Conservation (phyloP, 2,888 invertebrate species). For the Drosophila testacea region DNA sequence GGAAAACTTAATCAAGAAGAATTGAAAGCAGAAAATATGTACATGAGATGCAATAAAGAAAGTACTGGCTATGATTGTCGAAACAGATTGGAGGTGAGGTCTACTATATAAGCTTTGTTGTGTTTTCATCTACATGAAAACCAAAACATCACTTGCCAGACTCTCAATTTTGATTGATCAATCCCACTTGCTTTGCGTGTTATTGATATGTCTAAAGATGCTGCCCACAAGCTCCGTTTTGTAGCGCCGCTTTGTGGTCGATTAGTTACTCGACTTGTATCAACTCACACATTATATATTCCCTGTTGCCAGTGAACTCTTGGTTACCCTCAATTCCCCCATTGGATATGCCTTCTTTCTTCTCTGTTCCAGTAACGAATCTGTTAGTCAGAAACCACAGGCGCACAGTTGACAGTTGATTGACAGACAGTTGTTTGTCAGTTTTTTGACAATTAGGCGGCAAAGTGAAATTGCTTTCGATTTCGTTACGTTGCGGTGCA, state of each 20-base stretch:
- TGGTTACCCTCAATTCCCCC: background rate
- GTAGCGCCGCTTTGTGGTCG: constrained; percentile 64
- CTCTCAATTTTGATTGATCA: constrained; percentile 32
- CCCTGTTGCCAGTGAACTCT: constrained; percentile 37
- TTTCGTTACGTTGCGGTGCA: constrained; percentile 48
- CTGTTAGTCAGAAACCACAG: constrained; percentile 45
- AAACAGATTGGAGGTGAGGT: background rate
- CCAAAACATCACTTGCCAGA: constrained; percentile 38
- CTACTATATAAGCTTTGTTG: too few species aligned
- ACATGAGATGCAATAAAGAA: background rate
- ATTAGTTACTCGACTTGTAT: constrained; percentile 61
- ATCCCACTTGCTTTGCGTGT: constrained; percentile 14
- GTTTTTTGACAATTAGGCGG: constrained; percentile 75
- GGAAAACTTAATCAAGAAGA: constrained; percentile 13
- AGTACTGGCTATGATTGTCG: background rate
- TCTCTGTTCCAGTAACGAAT: background rate
- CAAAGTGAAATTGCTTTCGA: constrained; percentile 78
- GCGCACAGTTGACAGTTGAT: constrained; percentile 75
- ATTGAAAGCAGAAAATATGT: background rate
- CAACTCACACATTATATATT: constrained; percentile 14
- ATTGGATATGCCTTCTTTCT: background rate
- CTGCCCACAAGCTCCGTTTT: constrained; percentile 48
- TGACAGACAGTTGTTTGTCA: constrained; percentile 78
- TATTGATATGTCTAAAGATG: constrained; percentile 51
- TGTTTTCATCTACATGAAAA: too few species aligned